phyloP scores from a whole-genome alignment of 2,113 vertebrate genomes.

The Zingel zingel region DNA sequence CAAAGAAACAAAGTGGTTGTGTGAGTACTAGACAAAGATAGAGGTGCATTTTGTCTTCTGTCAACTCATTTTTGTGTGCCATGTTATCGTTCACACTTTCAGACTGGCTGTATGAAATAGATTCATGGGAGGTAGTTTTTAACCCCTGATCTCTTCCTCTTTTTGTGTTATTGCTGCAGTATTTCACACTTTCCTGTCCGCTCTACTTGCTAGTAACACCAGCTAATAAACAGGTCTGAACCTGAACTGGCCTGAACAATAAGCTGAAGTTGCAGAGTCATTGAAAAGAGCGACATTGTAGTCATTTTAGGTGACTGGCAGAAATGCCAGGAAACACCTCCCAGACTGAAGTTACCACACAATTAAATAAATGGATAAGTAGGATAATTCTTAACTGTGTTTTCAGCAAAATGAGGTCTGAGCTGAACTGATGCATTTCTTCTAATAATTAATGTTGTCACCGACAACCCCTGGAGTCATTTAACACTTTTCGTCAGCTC shows the following conservation, averaged over 20 bases:
- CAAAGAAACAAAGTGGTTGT: conserved; percentile 1
- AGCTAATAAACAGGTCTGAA: conserved; percentile 36
- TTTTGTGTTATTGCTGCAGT: not conserved
- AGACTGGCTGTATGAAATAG: conserved; percentile 1
- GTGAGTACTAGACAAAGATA: not conserved
- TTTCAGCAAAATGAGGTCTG: conserved; percentile 9
- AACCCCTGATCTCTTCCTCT: not conserved
- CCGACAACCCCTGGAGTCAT: conserved; percentile 42
- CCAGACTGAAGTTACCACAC: not conserved
- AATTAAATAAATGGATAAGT: conserved; percentile 15
- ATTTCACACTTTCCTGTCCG: conserved; percentile 9
- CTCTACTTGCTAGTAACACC: not conserved
- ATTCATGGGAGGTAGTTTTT: not conserved
- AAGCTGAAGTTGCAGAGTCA: conserved; percentile 17
- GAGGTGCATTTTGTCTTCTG: not conserved
- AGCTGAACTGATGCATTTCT: conserved; percentile 26
- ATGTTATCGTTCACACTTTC: conserved; percentile 6
- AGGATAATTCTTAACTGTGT: not conserved
- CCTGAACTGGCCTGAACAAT: conserved; percentile 28
- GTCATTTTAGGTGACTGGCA: not conserved
- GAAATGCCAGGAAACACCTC: conserved; percentile 10
- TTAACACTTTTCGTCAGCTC: conserved; percentile 65
- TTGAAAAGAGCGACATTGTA: not conserved
- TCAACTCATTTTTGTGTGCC: not conserved
- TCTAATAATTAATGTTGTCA: conserved; percentile 59